Evolutionary conservation across 2,113 vertebrate genomes (phyloP), one percentile per base, ranked within the genome.

Genomic region (Apus apus): DNA sequence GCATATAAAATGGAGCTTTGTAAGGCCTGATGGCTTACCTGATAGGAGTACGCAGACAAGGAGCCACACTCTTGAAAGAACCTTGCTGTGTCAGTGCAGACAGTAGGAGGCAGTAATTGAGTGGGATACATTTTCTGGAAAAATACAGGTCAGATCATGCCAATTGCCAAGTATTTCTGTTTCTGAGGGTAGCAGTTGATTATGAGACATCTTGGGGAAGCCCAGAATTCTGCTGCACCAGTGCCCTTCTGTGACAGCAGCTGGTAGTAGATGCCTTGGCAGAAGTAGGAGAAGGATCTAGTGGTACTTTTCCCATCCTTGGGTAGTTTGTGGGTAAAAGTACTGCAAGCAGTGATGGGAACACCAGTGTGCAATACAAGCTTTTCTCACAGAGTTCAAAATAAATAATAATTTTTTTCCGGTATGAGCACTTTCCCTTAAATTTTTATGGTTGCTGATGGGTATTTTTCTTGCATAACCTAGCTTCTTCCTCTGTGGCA

Each of bases 221-320:
- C 22, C 18, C 26, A 6, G 13, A 6, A 1, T 57, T 57, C 32
- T 0, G 3, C 14, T 18, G 61, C 65, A 74, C 6, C 5, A 3
- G 26, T 50, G 46, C 26, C 15, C 15, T n/a, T 11, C 22, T 81
- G 66, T 85, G 51, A 38, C 1, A 3, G 57, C 56, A 85, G 51
- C 56, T 77, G 40, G 43, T 13, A 57, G 17, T 36, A 48, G n/a
- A 29, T 58, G 36, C n/a, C 17, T 46, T 56, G 32, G 27, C 36
- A 32, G 21, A 40, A 54, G 9, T 4, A 36, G 1, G 1, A 15
- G 66, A 36, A 66, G 16, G n/a, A 64, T 34, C 36, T 45, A 26
- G 27, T 21, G 38, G 25, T 25, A 19, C 48, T 58, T 82, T 9
- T 56, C n/a, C 32, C 11, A 10, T 64, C 21, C 9, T 64, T 64